Base-by-base conservation (phyloP, 2,888 invertebrate genomes). In the Caenorhabditis panamensis region DNA sequence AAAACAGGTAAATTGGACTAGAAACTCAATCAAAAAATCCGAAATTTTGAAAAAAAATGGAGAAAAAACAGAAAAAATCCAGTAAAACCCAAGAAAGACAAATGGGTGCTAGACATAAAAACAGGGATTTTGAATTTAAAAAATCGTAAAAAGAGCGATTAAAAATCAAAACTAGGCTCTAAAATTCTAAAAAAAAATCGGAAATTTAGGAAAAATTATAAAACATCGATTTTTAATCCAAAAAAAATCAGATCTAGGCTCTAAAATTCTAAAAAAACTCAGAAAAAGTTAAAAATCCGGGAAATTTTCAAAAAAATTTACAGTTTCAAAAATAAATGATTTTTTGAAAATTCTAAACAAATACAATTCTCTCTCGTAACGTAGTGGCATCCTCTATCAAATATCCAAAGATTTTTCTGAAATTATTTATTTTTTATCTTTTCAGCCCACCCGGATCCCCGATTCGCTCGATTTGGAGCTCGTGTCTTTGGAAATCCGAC, bases 381-480 rank as follows among this genome's bases (percentile, higher is more conserved):
- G n/a, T n/a, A n/a, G n/a, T n/a, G n/a, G n/a, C n/a, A n/a, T n/a
- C n/a, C n/a, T n/a, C n/a, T n/a, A n/a, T n/a, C n/a, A n/a, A n/a
- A n/a, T n/a, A n/a, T n/a, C 9, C 9, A 31, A 31, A 31, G 4
- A 13, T 41, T 41, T 41, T 41, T 41, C 41, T 13, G 41, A 13
- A 41, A 31, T 36, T 36, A 22, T 9, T 31, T 24, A 37, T 37
- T 47, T 58, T 18, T 31, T 18, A 8, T 13, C 1, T 18, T 77
- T 79, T n/a, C 66, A 61, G 82, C 68, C 6, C 61, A 62, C 16
- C 47, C 63, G 0, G 89, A 89, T 83, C 89, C 88, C 8, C 83
- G 89, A 36, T 76, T 84, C 9, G 28, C 75, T 2, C 67, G 63
- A 5, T 87, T 89, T 28, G 89, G 89, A 13, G 82, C 67, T 9